Conservation (phyloP, 2,113 vertebrate genomes). For the Sphyrna mokarran region DNA sequence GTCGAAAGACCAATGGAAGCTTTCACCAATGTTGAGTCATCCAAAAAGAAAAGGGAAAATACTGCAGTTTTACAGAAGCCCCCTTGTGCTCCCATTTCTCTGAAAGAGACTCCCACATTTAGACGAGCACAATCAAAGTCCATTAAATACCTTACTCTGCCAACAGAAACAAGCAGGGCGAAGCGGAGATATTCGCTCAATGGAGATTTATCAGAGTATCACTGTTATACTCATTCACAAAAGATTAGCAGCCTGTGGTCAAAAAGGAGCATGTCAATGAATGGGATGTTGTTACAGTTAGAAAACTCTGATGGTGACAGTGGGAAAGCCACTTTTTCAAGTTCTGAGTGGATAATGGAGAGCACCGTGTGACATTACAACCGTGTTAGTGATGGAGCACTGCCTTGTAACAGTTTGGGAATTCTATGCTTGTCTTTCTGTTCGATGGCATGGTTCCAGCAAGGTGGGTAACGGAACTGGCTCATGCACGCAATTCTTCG, state of each 20-base stretch:
- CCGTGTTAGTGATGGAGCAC: conserved; percentile 48
- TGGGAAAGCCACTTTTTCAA: conserved; percentile 64
- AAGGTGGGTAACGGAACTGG: conserved; percentile 45
- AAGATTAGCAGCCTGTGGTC: conserved; percentile 59
- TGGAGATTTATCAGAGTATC: conserved; percentile 63
- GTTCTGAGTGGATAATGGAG: conserved; percentile 87
- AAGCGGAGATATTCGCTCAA: conserved; percentile 78
- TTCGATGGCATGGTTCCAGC: conserved; percentile 51
- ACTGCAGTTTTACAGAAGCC: conserved; percentile 84
- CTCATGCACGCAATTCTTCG: conserved; percentile 44
- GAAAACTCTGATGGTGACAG: conserved; percentile 53
- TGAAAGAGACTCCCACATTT: conserved; percentile 61
- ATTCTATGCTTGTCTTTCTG: conserved; percentile 56
- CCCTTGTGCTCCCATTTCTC: conserved; percentile 41
- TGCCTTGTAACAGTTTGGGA: conserved; percentile 55
- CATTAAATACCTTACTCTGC: conserved; percentile 87
- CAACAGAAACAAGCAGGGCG: conserved; percentile 64
- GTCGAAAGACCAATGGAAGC: conserved; percentile 59
- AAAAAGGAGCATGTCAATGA: conserved; percentile 86
- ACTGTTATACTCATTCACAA: conserved; percentile 52
- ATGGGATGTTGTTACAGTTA: conserved; percentile 67
- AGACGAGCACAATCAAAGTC: conserved; percentile 66
- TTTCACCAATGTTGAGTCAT: conserved; percentile 57
- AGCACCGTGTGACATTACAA: conserved; percentile 75
- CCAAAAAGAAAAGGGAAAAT: conserved; percentile 91